Evolutionary conservation across 2,797 vertebrate genomes (phyloP), one percentile per base, ranked within the genome.

Genomic region (Anguilla pacifica): DNA sequence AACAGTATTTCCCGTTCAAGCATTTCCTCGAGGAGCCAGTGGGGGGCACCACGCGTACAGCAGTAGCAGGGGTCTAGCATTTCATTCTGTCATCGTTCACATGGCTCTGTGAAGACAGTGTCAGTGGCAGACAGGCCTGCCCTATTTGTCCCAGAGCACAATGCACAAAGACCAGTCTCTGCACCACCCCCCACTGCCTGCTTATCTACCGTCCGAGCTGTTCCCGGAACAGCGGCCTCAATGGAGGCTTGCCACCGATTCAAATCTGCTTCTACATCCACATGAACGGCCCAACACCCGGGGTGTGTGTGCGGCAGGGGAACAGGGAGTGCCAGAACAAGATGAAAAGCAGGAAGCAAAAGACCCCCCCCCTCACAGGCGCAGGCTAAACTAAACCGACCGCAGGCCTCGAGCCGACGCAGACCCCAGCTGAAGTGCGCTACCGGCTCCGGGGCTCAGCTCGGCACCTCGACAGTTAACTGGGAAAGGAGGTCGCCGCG

Each of bases 201-300:
- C 17, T 25, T 55, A 51, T 55, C 46, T 57, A 51, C 64, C 10
- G 43, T 28, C 46, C 3, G 19, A 22, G 83, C 28, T 25, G 46
- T 43, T 77, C 51, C 67, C 84, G 49, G 83, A 87, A 84, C 81
- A 87, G 82, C 61, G 17, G 53, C 49, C 70, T 77, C 39, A 39
- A 77, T 77, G 28, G 72, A 35, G 10, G 31, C n/a, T 4, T 0
- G 28, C 79, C 61, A 67, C n/a, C 61, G 25, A 67, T 67, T 67
- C 61, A 67, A 67, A 67, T 67, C 61, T 3, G 9, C 17, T 25
- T 25, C 61, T 25, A 64, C 61, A n/a, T 67, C 61, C 13, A 15
- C 13, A 9, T 7, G n/a, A 25, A n/a, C 5, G 61, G n/a, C 22
- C 15, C 22, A n/a, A 83, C 22, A 28, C 43, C 25, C 7, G 9